Evolutionary conservation across 2,113 vertebrate species (phyloP).

Genomic region (Seriola dumerili): DNA sequence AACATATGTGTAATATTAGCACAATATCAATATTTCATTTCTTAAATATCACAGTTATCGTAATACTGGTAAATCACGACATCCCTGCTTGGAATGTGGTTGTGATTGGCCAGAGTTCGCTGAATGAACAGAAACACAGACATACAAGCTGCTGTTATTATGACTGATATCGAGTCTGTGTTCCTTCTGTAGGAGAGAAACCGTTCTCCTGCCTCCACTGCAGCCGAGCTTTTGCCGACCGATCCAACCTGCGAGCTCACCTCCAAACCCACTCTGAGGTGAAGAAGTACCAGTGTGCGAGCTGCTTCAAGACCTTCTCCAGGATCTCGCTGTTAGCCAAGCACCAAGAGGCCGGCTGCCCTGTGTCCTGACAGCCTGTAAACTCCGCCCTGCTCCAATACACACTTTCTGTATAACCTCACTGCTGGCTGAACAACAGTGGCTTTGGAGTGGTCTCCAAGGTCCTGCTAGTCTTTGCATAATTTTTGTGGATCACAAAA

Average conservation of each 20-base stretch:
- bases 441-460: not conserved
- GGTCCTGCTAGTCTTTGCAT: not conserved
- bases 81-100: not conserved
- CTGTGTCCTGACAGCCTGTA: constrained; percentile 23
- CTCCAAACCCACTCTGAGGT: constrained; percentile 61
- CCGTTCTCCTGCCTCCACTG: constrained; percentile 58
- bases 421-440: not conserved
- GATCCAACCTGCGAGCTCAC: constrained; percentile 63
- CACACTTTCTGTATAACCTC: not conserved
- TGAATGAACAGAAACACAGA: not conserved
- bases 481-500: not conserved
- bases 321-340: constrained; percentile 61
- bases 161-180: not conserved
- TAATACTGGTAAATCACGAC: too few relatives aligned
- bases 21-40: too few relatives aligned
- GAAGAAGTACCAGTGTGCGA: constrained; percentile 50
- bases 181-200: constrained; percentile 53
- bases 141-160: not conserved
- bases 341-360: constrained; percentile 54
- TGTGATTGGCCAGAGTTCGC: not conserved
- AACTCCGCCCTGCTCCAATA: not conserved
- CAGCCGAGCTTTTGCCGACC: constrained; percentile 57
- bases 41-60: too few relatives aligned
- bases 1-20: too few relatives aligned
- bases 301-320: constrained; percentile 64